Percentiles rank a stretch among this genome's conserved stretches.
phyloP scores from a whole-genome alignment of 2,113 vertebrate species.

The Caracal caracal region DNA sequence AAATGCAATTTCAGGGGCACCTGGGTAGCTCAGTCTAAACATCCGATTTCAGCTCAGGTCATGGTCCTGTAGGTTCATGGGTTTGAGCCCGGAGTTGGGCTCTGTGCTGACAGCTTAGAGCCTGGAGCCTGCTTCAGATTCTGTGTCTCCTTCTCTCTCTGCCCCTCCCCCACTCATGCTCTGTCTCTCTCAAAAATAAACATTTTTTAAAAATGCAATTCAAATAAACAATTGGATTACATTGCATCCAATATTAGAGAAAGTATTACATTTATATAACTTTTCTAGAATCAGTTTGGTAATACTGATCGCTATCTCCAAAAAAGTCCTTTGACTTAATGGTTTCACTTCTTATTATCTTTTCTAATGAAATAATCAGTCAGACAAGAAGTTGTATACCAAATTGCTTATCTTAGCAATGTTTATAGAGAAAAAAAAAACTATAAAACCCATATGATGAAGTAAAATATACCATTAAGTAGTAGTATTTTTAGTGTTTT shows the following conservation, averaged over 20 bases:
- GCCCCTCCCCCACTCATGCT: too few species aligned
- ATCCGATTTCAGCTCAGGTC: too few species aligned
- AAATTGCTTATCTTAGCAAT: not conserved
- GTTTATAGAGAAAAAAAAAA: constrained; percentile 2
- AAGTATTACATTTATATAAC: not conserved
- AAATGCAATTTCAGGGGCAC: not conserved
- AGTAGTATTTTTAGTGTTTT: not conserved
- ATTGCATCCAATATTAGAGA: not conserved
- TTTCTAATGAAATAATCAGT: not conserved
- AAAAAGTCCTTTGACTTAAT: constrained; percentile 1
- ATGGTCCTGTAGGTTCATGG: too few species aligned
- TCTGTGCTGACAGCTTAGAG: too few species aligned
- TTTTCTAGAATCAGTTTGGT: not conserved
- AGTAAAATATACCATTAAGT: not conserved
- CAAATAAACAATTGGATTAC: not conserved
- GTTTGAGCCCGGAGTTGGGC: too few species aligned
- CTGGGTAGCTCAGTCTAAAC: too few species aligned
- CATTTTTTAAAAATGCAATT: too few species aligned
- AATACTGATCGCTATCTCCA: not conserved
- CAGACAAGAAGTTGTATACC: not conserved
- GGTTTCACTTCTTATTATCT: not conserved
- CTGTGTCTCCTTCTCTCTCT: too few species aligned
- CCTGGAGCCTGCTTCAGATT: too few species aligned
- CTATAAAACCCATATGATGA: not conserved
- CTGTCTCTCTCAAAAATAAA: too few species aligned